phyloP scores from a whole-genome alignment of 2,888 invertebrate genomes.

The Agrochola litura region DNA sequence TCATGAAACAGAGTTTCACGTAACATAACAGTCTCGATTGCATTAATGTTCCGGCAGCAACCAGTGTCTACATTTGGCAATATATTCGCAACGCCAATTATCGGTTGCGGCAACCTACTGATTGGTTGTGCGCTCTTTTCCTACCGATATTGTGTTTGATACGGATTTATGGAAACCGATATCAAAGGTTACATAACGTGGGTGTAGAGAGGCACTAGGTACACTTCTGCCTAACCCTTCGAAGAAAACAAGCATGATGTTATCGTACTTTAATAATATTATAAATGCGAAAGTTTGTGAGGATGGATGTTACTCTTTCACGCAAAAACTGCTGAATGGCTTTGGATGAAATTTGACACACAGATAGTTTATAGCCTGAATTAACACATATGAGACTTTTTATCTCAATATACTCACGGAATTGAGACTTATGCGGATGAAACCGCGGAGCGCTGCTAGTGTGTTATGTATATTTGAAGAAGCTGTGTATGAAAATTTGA shows the following conservation, averaged over 20 bases:
- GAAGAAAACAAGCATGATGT: not conserved
- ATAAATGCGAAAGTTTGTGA: no score
- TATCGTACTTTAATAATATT: no score
- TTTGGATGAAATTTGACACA: no score
- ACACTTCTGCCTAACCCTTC: not conserved
- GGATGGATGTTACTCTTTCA: no score
- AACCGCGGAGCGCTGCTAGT: no score
- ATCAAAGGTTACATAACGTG: not conserved
- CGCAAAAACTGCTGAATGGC: no score
- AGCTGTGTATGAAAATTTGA: not conserved
- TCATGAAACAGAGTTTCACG: constrained; percentile 33
- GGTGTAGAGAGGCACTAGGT: no score
- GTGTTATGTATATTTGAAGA: no score
- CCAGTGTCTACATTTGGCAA: constrained; percentile 54
- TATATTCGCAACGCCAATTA: constrained; percentile 61
- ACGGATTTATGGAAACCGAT: constrained; percentile 3
- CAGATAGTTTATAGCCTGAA: no score
- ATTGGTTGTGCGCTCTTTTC: constrained; percentile 44
- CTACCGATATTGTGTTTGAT: constrained; percentile 7
- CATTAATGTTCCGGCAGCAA: constrained; percentile 54
- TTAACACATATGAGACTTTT: no score
- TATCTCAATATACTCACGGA: no score
- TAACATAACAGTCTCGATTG: constrained; percentile 50
- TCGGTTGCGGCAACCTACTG: constrained; percentile 36
- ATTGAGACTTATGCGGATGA: no score